Base-by-base conservation (phyloP, 1,140 invertebrate species). In the Hestina assimilis region DNA sequence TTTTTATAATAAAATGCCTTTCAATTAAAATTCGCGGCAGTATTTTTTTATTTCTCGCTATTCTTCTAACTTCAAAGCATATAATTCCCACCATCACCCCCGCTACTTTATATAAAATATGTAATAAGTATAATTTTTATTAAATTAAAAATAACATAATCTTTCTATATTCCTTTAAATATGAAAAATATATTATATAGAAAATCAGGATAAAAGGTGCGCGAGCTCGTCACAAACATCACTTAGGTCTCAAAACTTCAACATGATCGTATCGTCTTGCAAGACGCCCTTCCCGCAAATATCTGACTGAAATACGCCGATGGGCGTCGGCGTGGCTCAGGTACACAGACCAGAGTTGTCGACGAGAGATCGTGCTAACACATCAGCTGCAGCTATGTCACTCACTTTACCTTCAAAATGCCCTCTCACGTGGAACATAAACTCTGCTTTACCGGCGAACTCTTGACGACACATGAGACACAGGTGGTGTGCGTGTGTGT, bases 401-500 rank as follows among this genome's bases (percentile, higher is more conserved):
- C 87, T 89, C 33, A 89, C 83, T 65, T 92, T 91, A 14, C 90
- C 89, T 59, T 92, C 91, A 56, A 93, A 92, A 70, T 93, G 92
- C 1, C 91, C 91, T 45, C 92, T 83, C 17, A 93, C 91, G 70
- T 93, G 92, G 69, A 93, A 92, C 90, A 93, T 92, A 59, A 93
- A 93, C 73, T 93, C 92, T 4, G 92, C 89, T 75, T 93, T 92
- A 41, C 92, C 91, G 2, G 90, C 89, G 66, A 93, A 93, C 71
- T 92, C 91, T 40, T 92, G 91, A 4, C 92, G 89, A 58, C 92
- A 93, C 90, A 93, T 91, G 14, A 92, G 83, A 61, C 92, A 93
- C 40, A 92, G 89, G 58, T 92, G 90, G 64, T 91, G 90, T 35
- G 89, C 62, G 67, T 90, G 79, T 51, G 83, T 83, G 69, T 87